Percentiles rank a stretch among this genome's conserved stretches.
These are phyloP conservation scores for Empidonax alnorum DNA, from an alignment of 2,113 vertebrate species.

Conservation along the genomic window DNA sequence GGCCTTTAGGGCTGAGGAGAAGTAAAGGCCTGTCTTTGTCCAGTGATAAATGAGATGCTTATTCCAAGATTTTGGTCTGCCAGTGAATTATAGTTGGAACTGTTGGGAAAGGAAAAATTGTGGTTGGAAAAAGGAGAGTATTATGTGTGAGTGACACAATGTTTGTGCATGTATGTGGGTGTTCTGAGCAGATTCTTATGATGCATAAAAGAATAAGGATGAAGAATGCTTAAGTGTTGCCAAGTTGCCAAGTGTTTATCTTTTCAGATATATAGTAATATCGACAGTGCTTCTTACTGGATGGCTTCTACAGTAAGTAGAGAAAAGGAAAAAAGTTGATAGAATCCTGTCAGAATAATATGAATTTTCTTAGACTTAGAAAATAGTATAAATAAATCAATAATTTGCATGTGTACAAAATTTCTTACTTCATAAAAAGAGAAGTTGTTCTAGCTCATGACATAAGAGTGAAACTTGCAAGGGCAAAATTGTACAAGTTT, in stretches of 20 bases:
- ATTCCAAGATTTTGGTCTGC: slow-evolving; percentile 57
- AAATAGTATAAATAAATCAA: neutral
- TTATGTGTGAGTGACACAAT: slow-evolving; percentile 58
- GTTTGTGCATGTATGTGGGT: slow-evolving; percentile 57
- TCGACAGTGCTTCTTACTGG: neutral
- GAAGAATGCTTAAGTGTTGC: slow-evolving; percentile 47
- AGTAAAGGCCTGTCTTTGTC: slow-evolving; percentile 55
- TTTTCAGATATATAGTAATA: slow-evolving; percentile 39
- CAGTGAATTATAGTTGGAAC: slow-evolving; percentile 59
- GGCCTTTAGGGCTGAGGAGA: slow-evolving; percentile 30
- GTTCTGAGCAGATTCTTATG: slow-evolving; percentile 28
- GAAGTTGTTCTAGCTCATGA: neutral
- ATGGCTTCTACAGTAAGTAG: neutral
- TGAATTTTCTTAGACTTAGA: neutral
- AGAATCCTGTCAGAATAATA: neutral
- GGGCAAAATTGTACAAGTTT: neutral
- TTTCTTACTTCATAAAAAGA: neutral
- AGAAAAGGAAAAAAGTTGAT: neutral
- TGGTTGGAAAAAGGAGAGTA: slow-evolving; percentile 60
- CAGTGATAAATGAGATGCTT: slow-evolving; percentile 58
- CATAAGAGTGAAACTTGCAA: neutral
- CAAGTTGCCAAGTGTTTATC: slow-evolving; percentile 64
- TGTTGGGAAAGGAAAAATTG: slow-evolving; percentile 47
- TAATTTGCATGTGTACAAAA: neutral
- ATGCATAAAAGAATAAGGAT: slow-evolving; percentile 30